Conservation (phyloP, 2,888 invertebrate species). For the Calameuta filiformis region DNA sequence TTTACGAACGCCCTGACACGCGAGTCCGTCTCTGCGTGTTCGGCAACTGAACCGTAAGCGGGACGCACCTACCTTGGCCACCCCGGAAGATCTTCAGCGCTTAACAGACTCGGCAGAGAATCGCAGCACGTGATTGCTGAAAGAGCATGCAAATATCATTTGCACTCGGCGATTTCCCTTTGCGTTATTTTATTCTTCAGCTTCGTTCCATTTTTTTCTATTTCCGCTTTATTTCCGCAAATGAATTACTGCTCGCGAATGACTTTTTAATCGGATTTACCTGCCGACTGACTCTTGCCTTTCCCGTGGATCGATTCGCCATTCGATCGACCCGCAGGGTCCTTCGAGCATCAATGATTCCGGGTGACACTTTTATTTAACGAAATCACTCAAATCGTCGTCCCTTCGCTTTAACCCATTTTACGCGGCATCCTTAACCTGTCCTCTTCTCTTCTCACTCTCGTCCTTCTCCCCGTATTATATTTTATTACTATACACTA, state of each 20-base stretch:
- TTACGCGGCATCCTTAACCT: no score
- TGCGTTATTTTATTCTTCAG: neutral
- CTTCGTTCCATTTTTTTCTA: neutral
- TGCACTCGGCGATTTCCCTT: neutral
- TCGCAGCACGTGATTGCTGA: no score
- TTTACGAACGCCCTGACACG: no score
- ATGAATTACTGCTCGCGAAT: neutral
- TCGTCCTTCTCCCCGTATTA: neutral
- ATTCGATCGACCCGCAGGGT: neutral
- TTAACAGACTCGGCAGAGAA: no score
- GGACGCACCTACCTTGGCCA: no score
- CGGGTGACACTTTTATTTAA: neutral
- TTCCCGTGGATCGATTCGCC: neutral
- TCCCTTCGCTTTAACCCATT: no score
- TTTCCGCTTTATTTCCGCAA: neutral
- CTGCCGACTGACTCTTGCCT: neutral
- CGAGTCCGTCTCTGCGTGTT: no score
- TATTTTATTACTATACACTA: neutral
- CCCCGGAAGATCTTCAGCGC: no score
- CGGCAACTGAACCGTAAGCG: no score
- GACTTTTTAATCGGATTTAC: constrained; percentile 1
- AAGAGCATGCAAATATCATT: no score
- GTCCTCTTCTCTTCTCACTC: no score
- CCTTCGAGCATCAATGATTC: no score
- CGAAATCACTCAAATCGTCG: neutral